phyloP scores from a whole-genome alignment of 2,113 vertebrate genomes.

The Mus musculus region DNA sequence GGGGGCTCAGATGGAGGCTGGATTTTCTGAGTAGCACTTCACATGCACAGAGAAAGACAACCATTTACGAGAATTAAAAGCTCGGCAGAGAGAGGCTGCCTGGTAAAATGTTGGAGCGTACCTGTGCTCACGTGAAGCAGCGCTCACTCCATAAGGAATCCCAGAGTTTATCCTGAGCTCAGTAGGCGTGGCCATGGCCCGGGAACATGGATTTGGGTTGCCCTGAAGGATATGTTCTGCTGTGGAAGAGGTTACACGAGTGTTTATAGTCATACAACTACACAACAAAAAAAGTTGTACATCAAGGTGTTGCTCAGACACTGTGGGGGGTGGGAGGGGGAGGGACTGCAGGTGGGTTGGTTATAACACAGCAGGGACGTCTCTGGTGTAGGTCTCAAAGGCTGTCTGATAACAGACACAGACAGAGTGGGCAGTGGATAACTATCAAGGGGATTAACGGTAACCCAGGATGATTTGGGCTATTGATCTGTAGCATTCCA shows the following conservation, averaged over 20 bases:
- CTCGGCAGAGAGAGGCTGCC: neutral
- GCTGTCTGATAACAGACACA: neutral
- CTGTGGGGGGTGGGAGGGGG: neutral
- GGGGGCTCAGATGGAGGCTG: constrained; percentile 68
- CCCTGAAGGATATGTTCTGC: neutral
- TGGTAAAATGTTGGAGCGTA: neutral
- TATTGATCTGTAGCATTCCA: neutral
- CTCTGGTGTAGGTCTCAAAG: neutral
- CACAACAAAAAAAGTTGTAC: no score
- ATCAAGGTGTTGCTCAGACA: neutral
- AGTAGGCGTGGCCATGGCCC: neutral
- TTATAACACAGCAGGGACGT: neutral
- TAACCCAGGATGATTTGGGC: neutral
- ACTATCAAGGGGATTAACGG: neutral
- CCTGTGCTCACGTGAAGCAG: neutral
- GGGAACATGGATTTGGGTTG: neutral
- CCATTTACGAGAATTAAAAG: constrained; percentile 53
- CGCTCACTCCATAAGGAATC: neutral
- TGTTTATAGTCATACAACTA: no score
- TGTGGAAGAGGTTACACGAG: neutral
- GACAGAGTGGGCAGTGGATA: neutral
- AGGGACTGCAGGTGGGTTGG: neutral
- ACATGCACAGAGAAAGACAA: constrained; percentile 37
- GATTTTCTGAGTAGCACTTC: constrained; percentile 72
- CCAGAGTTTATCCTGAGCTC: neutral